These are phyloP conservation scores for Aphidius gifuensis DNA, from an alignment of 1,140 invertebrate species.

Conservation along the genomic window DNA sequence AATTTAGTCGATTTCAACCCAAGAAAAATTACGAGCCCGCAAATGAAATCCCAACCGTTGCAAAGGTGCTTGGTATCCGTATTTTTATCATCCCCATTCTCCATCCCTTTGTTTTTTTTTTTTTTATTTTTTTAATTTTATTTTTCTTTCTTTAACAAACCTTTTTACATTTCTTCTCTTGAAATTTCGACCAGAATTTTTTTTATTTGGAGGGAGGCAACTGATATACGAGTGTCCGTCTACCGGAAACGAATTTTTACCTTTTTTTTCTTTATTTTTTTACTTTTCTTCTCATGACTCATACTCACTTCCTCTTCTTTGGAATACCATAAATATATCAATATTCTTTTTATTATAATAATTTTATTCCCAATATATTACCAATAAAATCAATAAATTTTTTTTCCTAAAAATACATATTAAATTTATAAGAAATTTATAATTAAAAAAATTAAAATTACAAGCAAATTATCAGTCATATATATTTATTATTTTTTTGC, in stretches of 20 bases:
- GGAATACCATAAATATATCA: too few relatives aligned
- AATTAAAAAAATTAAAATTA: too few relatives aligned
- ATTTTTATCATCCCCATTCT: conserved; percentile 9
- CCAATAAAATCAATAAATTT: too few relatives aligned
- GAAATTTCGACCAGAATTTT: conserved; percentile 18
- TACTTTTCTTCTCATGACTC: background rate
- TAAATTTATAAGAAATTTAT: too few relatives aligned
- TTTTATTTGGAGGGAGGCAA: background rate
- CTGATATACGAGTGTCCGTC: background rate
- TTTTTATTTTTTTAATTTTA: conserved; percentile 14
- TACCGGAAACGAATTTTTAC: background rate
- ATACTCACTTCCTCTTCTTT: too few relatives aligned
- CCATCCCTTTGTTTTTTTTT: conserved; percentile 15
- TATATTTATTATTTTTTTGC: too few relatives aligned
- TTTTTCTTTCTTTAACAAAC: conserved; percentile 18
- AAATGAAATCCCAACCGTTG: conserved; percentile 41
- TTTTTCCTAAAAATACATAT: too few relatives aligned
- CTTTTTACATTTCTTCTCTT: conserved; percentile 18
- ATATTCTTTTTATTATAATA: too few relatives aligned
- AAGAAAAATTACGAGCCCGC: conserved; percentile 43
- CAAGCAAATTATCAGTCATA: too few relatives aligned
- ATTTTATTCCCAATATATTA: too few relatives aligned
- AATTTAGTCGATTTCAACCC: conserved; percentile 26
- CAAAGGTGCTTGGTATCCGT: conserved; percentile 1
- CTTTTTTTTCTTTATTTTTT: background rate